Evolutionary conservation across 2,888 invertebrate species (phyloP).

Genomic region (Celastrina argiolus): DNA sequence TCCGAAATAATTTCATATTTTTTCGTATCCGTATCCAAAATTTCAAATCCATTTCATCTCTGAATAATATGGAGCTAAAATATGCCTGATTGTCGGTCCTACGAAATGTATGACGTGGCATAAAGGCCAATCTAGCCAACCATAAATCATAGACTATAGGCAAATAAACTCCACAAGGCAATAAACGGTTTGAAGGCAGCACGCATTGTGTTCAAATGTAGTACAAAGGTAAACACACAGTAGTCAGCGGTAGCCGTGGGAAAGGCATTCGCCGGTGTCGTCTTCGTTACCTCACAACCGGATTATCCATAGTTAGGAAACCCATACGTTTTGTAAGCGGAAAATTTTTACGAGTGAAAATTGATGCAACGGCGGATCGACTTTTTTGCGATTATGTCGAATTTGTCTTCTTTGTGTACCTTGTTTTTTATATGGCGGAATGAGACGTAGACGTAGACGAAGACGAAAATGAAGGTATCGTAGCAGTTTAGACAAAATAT

Average conservation of each 20-base stretch:
- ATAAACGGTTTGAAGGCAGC: slow-evolving; percentile 5
- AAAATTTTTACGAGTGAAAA: neutral
- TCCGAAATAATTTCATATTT: too few species aligned
- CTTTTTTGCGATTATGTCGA: neutral
- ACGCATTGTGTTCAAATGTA: slow-evolving; percentile 47
- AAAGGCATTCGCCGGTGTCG: slow-evolving; percentile 46
- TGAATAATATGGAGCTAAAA: too few species aligned
- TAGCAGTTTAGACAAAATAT: too few species aligned
- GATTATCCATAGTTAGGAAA: slow-evolving; percentile 9
- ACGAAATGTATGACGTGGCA: too few species aligned
- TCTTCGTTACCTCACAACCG: slow-evolving; percentile 6
- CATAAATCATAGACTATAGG: neutral
- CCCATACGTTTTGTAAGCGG: slow-evolving; percentile 2
- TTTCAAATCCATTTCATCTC: too few species aligned
- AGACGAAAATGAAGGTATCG: too few species aligned
- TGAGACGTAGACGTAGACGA: too few species aligned
- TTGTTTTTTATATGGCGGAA: too few species aligned
- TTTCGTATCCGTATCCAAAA: too few species aligned
- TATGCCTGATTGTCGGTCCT: too few species aligned
- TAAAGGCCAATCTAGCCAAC: neutral
- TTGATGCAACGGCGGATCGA: neutral
- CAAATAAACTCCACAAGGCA: neutral
- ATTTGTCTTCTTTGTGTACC: neutral
- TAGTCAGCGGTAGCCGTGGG: slow-evolving; percentile 55
- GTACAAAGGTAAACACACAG: slow-evolving; percentile 54